Evolutionary conservation across 2,797 vertebrate genomes (phyloP).

Genomic region (Myotis pilosus): DNA sequence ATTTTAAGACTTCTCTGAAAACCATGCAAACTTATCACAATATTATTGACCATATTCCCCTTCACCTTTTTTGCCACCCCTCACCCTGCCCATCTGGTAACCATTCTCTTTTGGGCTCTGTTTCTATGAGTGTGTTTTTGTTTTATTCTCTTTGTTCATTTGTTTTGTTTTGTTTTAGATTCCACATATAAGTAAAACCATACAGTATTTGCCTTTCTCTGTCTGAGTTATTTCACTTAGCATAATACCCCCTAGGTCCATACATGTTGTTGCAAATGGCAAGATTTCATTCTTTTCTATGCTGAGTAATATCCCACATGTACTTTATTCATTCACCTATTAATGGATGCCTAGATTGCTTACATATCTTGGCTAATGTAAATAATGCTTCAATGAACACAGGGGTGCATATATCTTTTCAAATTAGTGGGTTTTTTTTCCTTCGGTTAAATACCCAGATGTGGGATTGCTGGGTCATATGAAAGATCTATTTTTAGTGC

Average conservation of each 20-base stretch:
- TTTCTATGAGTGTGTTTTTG: not conserved
- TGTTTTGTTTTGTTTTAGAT: not conserved
- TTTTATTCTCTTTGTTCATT: not conserved
- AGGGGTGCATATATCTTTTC: not conserved
- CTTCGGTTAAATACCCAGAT: not conserved
- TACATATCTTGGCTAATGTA: not conserved
- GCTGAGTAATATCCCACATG: too few relatives aligned
- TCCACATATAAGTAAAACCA: not conserved
- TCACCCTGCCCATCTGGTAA: not conserved
- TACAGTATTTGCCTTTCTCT: not conserved
- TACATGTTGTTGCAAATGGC: not conserved
- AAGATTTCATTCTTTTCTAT: not conserved
- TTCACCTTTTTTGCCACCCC: not conserved
- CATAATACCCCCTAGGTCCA: not conserved
- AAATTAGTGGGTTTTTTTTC: not conserved
- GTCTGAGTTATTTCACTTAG: not conserved
- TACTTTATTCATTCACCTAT: not conserved
- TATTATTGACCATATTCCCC: not conserved
- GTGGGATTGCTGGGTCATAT: not conserved
- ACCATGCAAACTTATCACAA: not conserved
- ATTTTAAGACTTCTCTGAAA: not conserved
- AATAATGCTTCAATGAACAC: not conserved
- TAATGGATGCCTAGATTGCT: not conserved
- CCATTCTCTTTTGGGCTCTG: not conserved
- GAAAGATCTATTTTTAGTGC: not conserved